Evolutionary conservation across 2,797 vertebrate species (phyloP).

Genomic region (Salarias fasciatus): DNA sequence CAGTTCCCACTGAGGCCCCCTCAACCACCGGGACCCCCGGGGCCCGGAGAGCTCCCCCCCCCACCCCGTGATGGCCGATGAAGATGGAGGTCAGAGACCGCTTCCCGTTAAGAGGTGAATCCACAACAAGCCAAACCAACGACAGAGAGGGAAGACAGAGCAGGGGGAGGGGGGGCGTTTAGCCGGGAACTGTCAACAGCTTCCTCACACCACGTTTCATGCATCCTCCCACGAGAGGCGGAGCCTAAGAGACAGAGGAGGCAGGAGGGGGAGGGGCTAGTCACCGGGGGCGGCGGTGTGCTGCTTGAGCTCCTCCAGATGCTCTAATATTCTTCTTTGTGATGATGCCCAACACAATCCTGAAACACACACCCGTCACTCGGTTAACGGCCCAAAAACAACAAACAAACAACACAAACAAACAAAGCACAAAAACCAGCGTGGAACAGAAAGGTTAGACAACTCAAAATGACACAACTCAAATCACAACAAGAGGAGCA

Average conservation of each 20-base stretch:
- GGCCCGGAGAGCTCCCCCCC: not conserved
- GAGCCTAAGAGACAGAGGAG: constrained; percentile 78
- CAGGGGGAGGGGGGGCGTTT: constrained; percentile 18
- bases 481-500: constrained; percentile 18
- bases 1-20: constrained; percentile 62
- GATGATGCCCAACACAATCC: constrained; percentile 99
- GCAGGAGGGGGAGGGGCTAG: constrained; percentile 88
- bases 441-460: constrained; percentile 29
- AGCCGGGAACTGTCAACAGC: constrained; percentile 67
- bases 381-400: constrained; percentile 74
- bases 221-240: constrained; percentile 82
- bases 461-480: no score
- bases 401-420: constrained; percentile 64
- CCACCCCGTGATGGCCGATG: constrained; percentile 9
- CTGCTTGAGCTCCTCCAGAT: constrained; percentile 99
- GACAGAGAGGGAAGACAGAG: constrained; percentile 34
- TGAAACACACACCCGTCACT: constrained; percentile 99
- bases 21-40: constrained; percentile 54
- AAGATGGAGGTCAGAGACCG: constrained; percentile 27
- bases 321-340: constrained; percentile 99
- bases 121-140: constrained; percentile 40
- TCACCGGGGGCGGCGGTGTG: constrained; percentile 97
- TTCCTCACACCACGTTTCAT: constrained; percentile 87
- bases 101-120: constrained; percentile 32
- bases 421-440: constrained; percentile 64